Base-by-base conservation (phyloP, 2,113 vertebrate genomes). In the Montifringilla adamsi region DNA sequence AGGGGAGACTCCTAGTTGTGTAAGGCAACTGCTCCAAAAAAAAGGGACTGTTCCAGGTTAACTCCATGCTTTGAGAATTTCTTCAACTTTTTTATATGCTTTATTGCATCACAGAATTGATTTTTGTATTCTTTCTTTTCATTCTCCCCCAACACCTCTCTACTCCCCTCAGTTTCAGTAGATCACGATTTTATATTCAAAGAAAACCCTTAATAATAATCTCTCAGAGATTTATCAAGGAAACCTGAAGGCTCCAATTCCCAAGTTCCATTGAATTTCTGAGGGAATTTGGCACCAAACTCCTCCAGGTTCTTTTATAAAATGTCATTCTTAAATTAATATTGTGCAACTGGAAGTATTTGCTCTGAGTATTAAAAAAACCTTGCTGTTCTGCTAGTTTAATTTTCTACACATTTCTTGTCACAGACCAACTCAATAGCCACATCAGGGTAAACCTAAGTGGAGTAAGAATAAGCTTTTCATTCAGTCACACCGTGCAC, bases 391-490 rank as follows among this genome's bases (percentile, higher is more conserved):
- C 89, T 95, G 82, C 92, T 96, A 88, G 53, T 97, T 98, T 98
- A 98, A 98, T 98, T 98, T 98, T 97, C 97, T 97, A 96, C 98
- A 96, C 84, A 58, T 96, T 97, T 88, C 94, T 95, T 97, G 93
- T 93, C 84, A 96, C 72, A 97, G 97, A 97, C 87, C 92, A 87
- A 97, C 94, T 98, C 97, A 98, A 98, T 97, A 97, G 98, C 97
- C 92, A 97, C 97, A 98, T 96, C 97, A 97, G 96, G 94, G 94
- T 95, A 98, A 97, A 97, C 80, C 89, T 96, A 96, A 97, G 94
- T 77, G 83, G 96, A 97, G 96, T 85, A 97, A 97, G 96, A 97
- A 96, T 86, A 96, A 97, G 96, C 94, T 97, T 90, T 96, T 96
- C 97, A 97, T 97, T 98, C 97, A 97, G 95, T 93, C 97, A 95